Conservation (phyloP, 2,888 invertebrate genomes). For the Rosalia funebris region DNA sequence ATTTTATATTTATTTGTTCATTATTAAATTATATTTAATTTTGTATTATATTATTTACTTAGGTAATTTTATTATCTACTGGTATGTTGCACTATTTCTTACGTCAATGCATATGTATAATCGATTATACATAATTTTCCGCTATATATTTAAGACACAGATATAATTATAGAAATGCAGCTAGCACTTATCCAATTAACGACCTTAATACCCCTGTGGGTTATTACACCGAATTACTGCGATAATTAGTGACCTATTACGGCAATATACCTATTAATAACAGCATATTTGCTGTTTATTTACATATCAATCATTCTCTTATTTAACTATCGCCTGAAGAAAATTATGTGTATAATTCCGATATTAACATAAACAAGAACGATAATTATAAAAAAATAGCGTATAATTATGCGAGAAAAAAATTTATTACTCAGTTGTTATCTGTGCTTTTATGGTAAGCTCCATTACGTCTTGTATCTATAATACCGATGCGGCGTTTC, state of each 20-base stretch:
- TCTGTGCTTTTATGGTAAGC: no score
- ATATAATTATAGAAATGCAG: neutral
- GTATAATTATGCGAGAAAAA: neutral
- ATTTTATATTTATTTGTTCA: no score
- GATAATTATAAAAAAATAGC: neutral
- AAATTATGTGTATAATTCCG: neutral
- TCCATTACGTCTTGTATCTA: no score
- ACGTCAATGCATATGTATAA: no score
- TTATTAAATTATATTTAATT: no score
- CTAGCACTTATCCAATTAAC: neutral
- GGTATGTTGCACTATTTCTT: no score
- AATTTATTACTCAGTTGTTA: no score
- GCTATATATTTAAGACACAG: neutral
- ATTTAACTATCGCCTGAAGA: neutral
- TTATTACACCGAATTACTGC: neutral
- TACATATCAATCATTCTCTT: slow-evolving; percentile 17
- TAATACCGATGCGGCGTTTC: no score
- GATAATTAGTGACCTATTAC: neutral
- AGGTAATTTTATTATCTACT: no score
- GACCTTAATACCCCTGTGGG: neutral
- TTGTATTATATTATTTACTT: no score
- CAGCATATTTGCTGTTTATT: slow-evolving; percentile 13
- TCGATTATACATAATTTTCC: neutral
- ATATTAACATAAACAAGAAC: neutral
- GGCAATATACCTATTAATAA: slow-evolving; percentile 14